Evolutionary conservation across 2,113 vertebrate species (phyloP).

Genomic region (Phoxinus phoxinus): DNA sequence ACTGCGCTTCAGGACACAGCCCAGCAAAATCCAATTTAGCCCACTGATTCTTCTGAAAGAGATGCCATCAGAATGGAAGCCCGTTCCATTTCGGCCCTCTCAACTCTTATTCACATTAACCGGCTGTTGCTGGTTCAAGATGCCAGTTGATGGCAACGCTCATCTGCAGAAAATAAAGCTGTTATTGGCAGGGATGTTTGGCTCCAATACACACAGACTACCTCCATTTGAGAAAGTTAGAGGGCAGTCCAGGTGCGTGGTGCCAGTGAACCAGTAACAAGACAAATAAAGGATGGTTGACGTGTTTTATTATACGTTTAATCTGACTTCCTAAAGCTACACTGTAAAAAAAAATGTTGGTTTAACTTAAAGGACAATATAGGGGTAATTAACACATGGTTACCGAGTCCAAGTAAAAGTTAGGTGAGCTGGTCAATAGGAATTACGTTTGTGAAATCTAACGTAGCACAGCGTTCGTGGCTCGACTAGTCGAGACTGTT

Average conservation of each 20-base stretch:
- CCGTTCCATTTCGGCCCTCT: constrained; percentile 15
- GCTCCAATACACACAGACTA: constrained; percentile 8
- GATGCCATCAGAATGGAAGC: constrained; percentile 44
- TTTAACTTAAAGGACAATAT: no score
- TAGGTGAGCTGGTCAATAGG: no score
- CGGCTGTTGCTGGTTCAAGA: constrained; percentile 48
- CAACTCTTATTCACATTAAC: constrained; percentile 49
- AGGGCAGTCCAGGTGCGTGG: background rate
- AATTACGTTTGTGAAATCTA: no score
- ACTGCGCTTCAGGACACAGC: constrained; percentile 48
- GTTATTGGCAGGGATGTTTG: constrained; percentile 36
- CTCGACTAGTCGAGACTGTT: no score
- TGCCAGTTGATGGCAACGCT: constrained; percentile 31
- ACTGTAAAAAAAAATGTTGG: no score
- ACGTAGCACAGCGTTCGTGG: no score
- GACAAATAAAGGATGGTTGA: background rate
- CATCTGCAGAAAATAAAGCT: constrained; percentile 42
- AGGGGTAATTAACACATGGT: no score
- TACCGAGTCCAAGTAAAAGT: no score
- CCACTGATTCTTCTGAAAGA: constrained; percentile 48
- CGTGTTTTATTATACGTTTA: background rate
- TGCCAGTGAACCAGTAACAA: background rate
- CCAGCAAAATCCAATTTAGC: constrained; percentile 52
- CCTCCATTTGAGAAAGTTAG: background rate
- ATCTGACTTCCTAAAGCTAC: background rate